phyloP scores from a whole-genome alignment of 2,888 invertebrate genomes.

The Dryadula phaetusa region DNA sequence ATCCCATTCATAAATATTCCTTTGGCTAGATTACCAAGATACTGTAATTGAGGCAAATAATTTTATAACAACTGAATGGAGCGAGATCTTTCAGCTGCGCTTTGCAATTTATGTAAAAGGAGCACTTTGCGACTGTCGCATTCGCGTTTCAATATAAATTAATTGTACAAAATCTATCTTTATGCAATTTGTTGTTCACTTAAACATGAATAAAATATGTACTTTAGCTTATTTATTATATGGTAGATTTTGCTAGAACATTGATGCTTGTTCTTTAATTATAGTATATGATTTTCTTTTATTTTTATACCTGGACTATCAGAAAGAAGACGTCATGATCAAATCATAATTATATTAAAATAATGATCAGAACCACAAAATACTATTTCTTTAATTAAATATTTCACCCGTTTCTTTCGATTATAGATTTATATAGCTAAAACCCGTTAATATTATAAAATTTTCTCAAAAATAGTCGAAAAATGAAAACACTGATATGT shows the following conservation, averaged over 20 bases:
- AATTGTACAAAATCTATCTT: constrained; percentile 13
- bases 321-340: too few species aligned
- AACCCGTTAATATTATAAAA: neutral
- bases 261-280: neutral
- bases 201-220: neutral
- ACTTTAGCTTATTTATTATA: neutral
- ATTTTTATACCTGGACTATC: too few species aligned
- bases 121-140: constrained; percentile 13
- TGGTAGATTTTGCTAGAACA: neutral
- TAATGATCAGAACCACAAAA: too few species aligned
- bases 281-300: too few species aligned
- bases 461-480: neutral
- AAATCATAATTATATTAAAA: too few species aligned
- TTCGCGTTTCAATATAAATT: constrained; percentile 12
- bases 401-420: too few species aligned
- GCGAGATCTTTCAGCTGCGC: constrained; percentile 13
- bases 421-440: too few species aligned
- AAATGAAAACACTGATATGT: constrained; percentile 15
- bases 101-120: constrained; percentile 21
- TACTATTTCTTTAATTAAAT: too few species aligned
- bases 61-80: constrained; percentile 16
- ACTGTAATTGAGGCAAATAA: constrained; percentile 6
- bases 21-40: neutral
- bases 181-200: constrained; percentile 12
- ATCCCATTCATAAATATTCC: neutral